Evolutionary conservation across 1,140 invertebrate species (phyloP), one percentile per base, ranked within the genome.

Genomic region (Aphidius gifuensis): DNA sequence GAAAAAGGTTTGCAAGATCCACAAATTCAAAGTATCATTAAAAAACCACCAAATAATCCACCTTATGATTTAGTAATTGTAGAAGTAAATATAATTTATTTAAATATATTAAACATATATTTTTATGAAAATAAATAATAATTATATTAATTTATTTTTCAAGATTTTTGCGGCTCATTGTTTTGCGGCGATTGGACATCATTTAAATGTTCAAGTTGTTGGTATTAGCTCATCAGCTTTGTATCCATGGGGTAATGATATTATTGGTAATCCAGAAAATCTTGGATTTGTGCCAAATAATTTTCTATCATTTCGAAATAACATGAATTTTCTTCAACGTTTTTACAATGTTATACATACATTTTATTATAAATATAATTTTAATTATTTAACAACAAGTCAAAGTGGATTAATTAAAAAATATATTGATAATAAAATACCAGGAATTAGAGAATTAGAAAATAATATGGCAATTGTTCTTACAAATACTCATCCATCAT

Each of bases 241-340:
- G 2, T 81, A 87, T 60, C 86, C 86, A 0, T 88, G 86, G 86
- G 74, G 84, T 4, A 83, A 86, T 56, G 83, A 84, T 5, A 80
- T 85, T 61, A 76, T 88, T 38, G 86, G 81, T 1, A 87, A 87
- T 70, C 85, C 87, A 0, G 83, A 87, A 38, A 85, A 83, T 39
- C 76, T 85, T 0, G 82, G 86, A 0, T 84, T 85, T 64, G 80
- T 86, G 38, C 85, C 88, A 0, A 83, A 83, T 23, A 85, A 83
- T 56, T 79, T 88, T 68, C 69, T 85, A 9, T 70, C 76, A 1
- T 83, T 80, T 43, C 74, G 80, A 0, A 77, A 85, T 55, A 67
- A 75, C 5, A 85, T 88, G 85, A 83, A 70, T 23, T 83, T 89
- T 48, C 84, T 79, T 71, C 78, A 88, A 65, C 75, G 88, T 58